These are phyloP conservation scores for Rhopalosiphum maidis DNA, from an alignment of 1,140 invertebrate species.

Conservation along the genomic window DNA sequence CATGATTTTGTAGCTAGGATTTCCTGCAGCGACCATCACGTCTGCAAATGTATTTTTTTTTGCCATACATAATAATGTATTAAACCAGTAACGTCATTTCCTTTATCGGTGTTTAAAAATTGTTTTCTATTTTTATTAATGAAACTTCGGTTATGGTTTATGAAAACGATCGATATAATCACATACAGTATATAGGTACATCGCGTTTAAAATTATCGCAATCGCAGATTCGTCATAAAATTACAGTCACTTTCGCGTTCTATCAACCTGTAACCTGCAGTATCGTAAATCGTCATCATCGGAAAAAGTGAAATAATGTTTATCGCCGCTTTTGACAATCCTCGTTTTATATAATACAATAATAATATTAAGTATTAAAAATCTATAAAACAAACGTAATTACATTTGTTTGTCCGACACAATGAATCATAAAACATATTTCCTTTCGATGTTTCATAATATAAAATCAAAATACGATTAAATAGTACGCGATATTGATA, in stretches of 20 bases:
- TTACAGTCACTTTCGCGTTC: neutral
- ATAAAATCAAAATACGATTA: neutral
- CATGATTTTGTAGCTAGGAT: too few relatives aligned
- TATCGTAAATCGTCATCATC: neutral
- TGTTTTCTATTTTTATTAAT: neutral
- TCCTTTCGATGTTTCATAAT: neutral
- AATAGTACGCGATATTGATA: neutral
- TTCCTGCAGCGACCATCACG: neutral
- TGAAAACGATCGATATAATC: neutral
- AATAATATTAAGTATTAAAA: neutral
- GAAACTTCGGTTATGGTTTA: neutral
- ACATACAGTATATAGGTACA: neutral
- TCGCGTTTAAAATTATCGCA: neutral
- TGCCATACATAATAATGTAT: neutral
- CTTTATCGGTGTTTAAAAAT: neutral
- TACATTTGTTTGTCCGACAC: too few relatives aligned
- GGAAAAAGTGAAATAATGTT: neutral
- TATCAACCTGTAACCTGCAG: neutral
- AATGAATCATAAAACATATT: neutral
- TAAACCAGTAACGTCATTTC: neutral
- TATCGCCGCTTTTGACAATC: neutral
- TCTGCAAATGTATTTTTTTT: neutral
- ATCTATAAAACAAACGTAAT: neutral
- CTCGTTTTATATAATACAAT: neutral
- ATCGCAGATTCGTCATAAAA: neutral